Percentiles rank a stretch among this genome's conserved stretches.
Evolutionary conservation across 1,140 invertebrate species (phyloP).

Genomic region (Ruditapes philippinarum): DNA sequence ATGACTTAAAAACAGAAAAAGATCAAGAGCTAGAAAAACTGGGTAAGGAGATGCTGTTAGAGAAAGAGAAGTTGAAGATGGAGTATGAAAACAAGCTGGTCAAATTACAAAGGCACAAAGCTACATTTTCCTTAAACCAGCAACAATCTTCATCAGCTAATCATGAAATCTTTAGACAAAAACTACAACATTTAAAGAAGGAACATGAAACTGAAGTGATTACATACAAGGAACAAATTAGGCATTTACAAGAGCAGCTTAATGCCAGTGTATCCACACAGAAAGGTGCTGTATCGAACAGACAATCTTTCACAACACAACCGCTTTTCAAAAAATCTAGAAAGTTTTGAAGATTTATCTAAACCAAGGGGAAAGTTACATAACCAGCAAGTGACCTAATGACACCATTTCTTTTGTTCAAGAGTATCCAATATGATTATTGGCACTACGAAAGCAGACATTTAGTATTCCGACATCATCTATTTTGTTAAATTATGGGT

Average conservation of each 20-base stretch:
- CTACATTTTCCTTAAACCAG: slow-evolving; percentile 1
- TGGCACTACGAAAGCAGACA: no score
- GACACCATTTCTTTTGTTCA: no score
- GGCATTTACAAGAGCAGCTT: slow-evolving; percentile 36
- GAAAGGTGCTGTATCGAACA: neutral
- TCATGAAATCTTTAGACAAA: slow-evolving; percentile 53
- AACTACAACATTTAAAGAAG: slow-evolving; percentile 43
- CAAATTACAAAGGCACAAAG: slow-evolving; percentile 32
- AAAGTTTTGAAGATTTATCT: neutral
- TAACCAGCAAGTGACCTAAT: no score
- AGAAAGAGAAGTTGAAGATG: neutral
- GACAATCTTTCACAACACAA: neutral
- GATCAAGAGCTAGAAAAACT: slow-evolving; percentile 18
- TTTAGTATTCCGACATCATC: no score
- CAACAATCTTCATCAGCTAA: slow-evolving; percentile 43
- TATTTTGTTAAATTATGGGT: no score
- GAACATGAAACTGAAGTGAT: slow-evolving; percentile 42
- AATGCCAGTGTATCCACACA: neutral
- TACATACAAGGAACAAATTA: slow-evolving; percentile 19
- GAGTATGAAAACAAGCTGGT: slow-evolving; percentile 53
- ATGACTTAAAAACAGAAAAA: neutral
- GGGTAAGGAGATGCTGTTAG: slow-evolving; percentile 15
- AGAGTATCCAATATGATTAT: no score
- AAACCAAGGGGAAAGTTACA: no score
- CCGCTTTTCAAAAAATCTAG: slow-evolving; percentile 22